phyloP scores from a whole-genome alignment of 2,113 vertebrate species.

The Chaenocephalus aceratus region DNA sequence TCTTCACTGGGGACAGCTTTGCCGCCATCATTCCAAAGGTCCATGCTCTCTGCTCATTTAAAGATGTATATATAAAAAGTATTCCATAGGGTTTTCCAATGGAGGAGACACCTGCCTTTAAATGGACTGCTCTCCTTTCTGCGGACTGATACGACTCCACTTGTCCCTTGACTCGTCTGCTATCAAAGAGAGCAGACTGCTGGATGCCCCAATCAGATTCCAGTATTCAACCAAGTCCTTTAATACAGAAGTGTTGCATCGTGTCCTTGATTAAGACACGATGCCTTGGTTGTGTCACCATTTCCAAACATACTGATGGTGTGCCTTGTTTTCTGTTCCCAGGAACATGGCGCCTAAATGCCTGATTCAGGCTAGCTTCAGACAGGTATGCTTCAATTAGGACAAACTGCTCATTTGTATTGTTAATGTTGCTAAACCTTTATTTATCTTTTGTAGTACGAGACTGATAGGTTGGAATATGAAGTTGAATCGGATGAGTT shows the following conservation, averaged over 20 bases:
- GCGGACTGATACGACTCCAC: no score
- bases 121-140: no score
- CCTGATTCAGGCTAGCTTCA: neutral
- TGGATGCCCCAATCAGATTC: no score
- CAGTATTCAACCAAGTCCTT: no score
- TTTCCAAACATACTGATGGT: neutral
- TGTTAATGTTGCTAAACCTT: neutral
- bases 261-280: neutral
- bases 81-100: no score
- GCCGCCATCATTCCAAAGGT: no score
- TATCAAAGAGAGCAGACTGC: no score
- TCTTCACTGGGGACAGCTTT: no score
- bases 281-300: neutral
- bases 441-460: neutral
- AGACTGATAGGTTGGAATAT: neutral
- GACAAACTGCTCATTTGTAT: neutral
- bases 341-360: slow-evolving; percentile 12
- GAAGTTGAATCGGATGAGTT: neutral
- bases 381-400: slow-evolving; percentile 1
- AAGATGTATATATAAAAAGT: neutral
- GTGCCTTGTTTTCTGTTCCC: neutral
- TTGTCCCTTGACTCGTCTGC: no score
- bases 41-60: no score
- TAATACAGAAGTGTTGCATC: no score
- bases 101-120: no score